Base-by-base conservation (phyloP, 2,113 vertebrate genomes). In the Pithys albifrons region DNA sequence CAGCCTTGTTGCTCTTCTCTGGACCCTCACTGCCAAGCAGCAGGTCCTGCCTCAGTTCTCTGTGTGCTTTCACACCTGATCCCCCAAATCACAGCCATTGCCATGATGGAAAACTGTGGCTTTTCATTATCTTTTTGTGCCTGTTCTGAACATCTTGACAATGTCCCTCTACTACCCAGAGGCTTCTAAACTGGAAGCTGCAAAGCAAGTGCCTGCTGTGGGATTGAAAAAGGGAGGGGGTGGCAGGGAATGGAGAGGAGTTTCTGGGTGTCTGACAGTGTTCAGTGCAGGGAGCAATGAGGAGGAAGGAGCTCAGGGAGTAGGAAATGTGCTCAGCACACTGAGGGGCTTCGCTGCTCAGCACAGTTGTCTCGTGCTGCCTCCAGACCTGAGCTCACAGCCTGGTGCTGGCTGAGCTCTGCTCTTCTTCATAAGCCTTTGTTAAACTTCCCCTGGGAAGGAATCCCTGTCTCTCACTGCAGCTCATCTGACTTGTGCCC, bases 31-130 rank as follows among this genome's bases (percentile, higher is more conserved):
- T 61, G 20, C 51, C 37, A 52, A 25, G n/a, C 28, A 22, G 54
- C 0, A 0, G 37, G 55, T 24, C n/a, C 25, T 82, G 78, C 71
- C 25, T 24, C 28, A 5, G 57, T 3, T 23, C n/a, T 28, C 20
- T 14, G 69, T 46, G 48, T 35, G 35, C 58, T 41, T 11, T 22
- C 75, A 43, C 41, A 29, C 23, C 9, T 69, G 43, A 51, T 74
- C 23, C 12, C 43, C 10, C 22, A 88, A 35, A 61, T 35, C 65
- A 39, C 55, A 52, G 18, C 54, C 4, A 2, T 17, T 58, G 39
- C 31, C 1, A 0, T 28, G n/a, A 23, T 41, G 64, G 51, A 79
- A 59, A 79, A 23, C 13, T n/a, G 14, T n/a, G 45, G 6, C 41
- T 61, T 18, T 65, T 92, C 9, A 4, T 6, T 73, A 2, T 7